Evolutionary conservation across 2,113 vertebrate species (phyloP).

Genomic region (Menidia beryllina): DNA sequence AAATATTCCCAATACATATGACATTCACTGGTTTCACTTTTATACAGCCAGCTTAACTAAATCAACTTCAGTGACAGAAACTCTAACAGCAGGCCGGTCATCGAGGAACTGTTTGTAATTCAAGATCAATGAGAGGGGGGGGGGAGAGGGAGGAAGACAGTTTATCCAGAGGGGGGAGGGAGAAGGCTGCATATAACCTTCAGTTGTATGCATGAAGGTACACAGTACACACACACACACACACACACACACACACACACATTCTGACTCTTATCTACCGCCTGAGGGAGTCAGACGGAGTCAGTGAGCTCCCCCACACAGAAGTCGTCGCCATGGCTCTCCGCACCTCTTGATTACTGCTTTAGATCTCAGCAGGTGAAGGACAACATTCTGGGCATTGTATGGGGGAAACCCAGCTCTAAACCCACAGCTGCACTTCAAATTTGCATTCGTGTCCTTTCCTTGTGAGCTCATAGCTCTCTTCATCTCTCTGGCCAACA

Average conservation of each 20-base stretch:
- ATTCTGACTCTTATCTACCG: slow-evolving; percentile 55
- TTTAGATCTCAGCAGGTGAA: slow-evolving; percentile 73
- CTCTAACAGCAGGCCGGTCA: slow-evolving; percentile 52
- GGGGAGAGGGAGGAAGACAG: slow-evolving; percentile 16
- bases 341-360: slow-evolving; percentile 63
- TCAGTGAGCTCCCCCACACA: slow-evolving; percentile 39
- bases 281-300: slow-evolving; percentile 55
- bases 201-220: slow-evolving; percentile 19
- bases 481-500: slow-evolving; percentile 10
- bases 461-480: slow-evolving; percentile 35
- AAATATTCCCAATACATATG: neutral
- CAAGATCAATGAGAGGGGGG: slow-evolving; percentile 45
- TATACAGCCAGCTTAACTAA: slow-evolving; percentile 44
- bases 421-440: slow-evolving; percentile 26
- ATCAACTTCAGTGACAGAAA: slow-evolving; percentile 58
- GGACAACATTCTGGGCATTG: slow-evolving; percentile 53
- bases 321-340: slow-evolving; percentile 50
- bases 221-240: slow-evolving; percentile 1
- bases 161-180: slow-evolving; percentile 25
- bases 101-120: slow-evolving; percentile 50
- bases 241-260: slow-evolving; percentile 28
- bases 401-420: slow-evolving; percentile 29
- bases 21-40: neutral
- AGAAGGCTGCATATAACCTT: slow-evolving; percentile 25
- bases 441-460: slow-evolving; percentile 64